A percentile compares a stretch with the other conserved stretches of the same genome.
Evolutionary conservation across 2,113 vertebrate species (phyloP).

Genomic region (Stigmatopora nigra): DNA sequence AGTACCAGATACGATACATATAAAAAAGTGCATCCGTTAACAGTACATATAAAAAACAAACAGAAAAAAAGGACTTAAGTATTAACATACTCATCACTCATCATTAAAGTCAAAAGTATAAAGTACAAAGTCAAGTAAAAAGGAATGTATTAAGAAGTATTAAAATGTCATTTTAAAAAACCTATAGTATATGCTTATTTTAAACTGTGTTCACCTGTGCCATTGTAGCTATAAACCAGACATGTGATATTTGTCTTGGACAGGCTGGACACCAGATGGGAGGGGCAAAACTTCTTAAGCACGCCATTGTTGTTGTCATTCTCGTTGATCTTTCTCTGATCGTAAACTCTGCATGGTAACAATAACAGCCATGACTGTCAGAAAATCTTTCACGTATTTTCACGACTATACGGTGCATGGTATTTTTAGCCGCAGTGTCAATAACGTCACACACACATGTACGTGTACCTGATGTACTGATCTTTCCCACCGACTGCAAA

Average conservation of each 20-base stretch:
- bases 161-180: too few species aligned
- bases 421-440: too few species aligned
- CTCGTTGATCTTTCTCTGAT: constrained; percentile 92
- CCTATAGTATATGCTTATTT: neutral
- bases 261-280: constrained; percentile 90
- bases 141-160: too few species aligned
- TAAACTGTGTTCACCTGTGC: constrained; percentile 72
- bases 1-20: too few species aligned
- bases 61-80: too few species aligned
- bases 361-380: neutral
- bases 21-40: too few species aligned
- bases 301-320: constrained; percentile 93
- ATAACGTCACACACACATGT: neutral
- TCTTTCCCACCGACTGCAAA: constrained; percentile 93
- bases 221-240: constrained; percentile 92
- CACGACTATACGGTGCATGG: too few species aligned
- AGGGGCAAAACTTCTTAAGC: constrained; percentile 93
- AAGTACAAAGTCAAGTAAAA: too few species aligned
- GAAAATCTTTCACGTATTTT: too few species aligned
- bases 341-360: constrained; percentile 78
- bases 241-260: constrained; percentile 97
- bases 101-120: too few species aligned
- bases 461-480: constrained; percentile 84
- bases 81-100: too few species aligned
- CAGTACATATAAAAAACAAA: too few species aligned